Base-by-base conservation (phyloP, 2,888 invertebrate genomes). In the Rhodophaea formosa region DNA sequence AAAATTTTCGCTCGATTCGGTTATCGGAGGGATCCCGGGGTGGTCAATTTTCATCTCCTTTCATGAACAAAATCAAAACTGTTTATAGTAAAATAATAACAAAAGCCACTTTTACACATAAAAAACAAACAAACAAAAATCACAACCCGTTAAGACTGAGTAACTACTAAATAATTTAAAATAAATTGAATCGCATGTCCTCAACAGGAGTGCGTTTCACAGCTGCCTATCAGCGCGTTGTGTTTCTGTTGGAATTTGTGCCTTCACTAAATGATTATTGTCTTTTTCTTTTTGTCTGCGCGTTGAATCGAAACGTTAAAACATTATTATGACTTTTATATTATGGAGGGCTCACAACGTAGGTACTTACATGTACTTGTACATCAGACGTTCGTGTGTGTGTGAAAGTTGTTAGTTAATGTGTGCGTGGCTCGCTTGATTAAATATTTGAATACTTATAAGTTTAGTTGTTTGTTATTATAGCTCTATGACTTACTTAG, bases 191-290 rank as follows among this genome's bases (percentile, higher is more conserved):
- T 58, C 39, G 49, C 15, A 15, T 15, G 54, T 57, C 58, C 53
- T 61, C 61, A 71, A 59, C 56, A 35, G 52, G 72, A 74, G 62
- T 70, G 47, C 64, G 72, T 60, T 75, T 74, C 72, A 73, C 76
- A 72, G 72, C 76, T 72, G 68, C 70, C 79, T 79, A 80, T 77
- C 76, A 76, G 67, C 75, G 73, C 64, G 74, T 69, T 69, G 71
- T 78, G 75, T 79, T 76, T 78, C 77, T 77, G 74, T 80, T 76
- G 82, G 81, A 82, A 82, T 83, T 79, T 79, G 79, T 81, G 79
- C 79, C 79, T 77, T 71, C 78, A 81, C 80, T 82, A 82, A 82
- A 82, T 82, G 82, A 81, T 81, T 79, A 79, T 76, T 78, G 72
- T 71, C 75, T 77, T 79, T 79, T 75, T 80, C 78, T 80, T 80